Base-by-base conservation (phyloP, 2,797 vertebrate species). In the Notolabrus celidotus region DNA sequence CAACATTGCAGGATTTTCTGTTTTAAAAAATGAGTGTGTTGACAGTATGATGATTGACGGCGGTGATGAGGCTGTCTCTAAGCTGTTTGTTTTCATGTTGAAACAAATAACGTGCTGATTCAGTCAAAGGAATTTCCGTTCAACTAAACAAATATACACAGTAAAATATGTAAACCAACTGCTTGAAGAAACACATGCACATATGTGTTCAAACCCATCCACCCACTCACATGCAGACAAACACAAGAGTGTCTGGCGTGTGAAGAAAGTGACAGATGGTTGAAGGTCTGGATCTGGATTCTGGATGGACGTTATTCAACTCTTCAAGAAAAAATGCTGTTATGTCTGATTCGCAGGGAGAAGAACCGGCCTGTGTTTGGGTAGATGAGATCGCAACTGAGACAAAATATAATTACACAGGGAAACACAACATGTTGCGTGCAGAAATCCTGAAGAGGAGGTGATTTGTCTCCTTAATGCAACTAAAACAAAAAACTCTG, bases 231-330 rank as follows among this genome's bases (percentile, higher is more conserved):
- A 67, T 41, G 34, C 52, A 73, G 5, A 64, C 42, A 77, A 43
- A 67, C 38, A 74, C 55, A n/a, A 29, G 10, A 38, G 54, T 41
- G 39, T 60, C 64, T 88, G 83, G 75, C 51, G 8, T 70, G 67
- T 63, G 61, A 73, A 56, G 74, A 72, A 63, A 80, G 33, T 25
- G 75, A 71, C 91, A 91, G 89, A 91, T 92, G 86, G 86, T 36
- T 12, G 27, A 82, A 52, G 58, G 81, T 77, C 79, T 83, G 72
- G 59, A 72, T 86, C 36, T 61, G 31, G 56, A 77, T 72, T 64
- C 49, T 68, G 33, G 42, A 80, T 62, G 68, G 67, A 79, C 16
- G 29, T 69, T 76, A 61, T 61, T 82, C 74, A 74, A 47, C 53
- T 58, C 55, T 67, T 55, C 46, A 70, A 72, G 52, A 82, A 34